Evolutionary conservation across 2,797 vertebrate genomes (phyloP), one percentile per base, ranked within the genome.

Genomic region (Sebastes melanostomus): DNA sequence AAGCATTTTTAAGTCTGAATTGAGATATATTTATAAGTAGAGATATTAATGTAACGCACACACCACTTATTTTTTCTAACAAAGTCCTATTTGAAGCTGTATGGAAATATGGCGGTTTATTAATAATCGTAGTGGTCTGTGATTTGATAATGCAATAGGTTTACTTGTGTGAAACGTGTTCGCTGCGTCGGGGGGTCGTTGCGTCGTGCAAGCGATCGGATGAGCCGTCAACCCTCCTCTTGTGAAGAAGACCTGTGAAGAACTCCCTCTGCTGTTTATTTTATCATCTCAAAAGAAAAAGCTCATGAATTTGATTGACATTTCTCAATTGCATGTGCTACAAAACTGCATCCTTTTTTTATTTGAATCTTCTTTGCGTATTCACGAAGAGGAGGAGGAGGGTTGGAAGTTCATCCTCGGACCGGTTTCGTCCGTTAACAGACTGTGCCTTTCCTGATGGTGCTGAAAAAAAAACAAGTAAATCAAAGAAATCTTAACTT

Each of bases 391-490:
- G 58, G 50, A 63, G 25, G 80, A 83, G 81, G 88, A 83, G 88
- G 91, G 87, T 86, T 72, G 82, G 90, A 80, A 66, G 85, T 90
- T 93, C 74, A 85, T 89, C 81, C 54, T 81, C 50, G 72, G 84
- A 82, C 80, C 22, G 62, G 77, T 46, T 71, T 74, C 88, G 95
- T 95, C 94, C 92, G 58, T 75, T 61, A 77, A 96, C 95, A 95
- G 96, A 96, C 97, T 96, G 97, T 98, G 98, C 98, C 98, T 98
- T 98, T 97, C 94, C 93, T 95, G 96, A 96, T 95, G 97, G 97
- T 98, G 98, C 98, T 98, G 95, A 95, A 94, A 95, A 62, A 65
- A 24, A 62, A 65, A 5, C 30, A 54, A 90, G 75, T 79, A 86
- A 92, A 91, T 92, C 90, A 90, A 91, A 92, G 86, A 91, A 66